These are phyloP conservation scores for Camelus dromedarius DNA, from an alignment of 2,113 vertebrate genomes.

Conservation along the genomic window DNA sequence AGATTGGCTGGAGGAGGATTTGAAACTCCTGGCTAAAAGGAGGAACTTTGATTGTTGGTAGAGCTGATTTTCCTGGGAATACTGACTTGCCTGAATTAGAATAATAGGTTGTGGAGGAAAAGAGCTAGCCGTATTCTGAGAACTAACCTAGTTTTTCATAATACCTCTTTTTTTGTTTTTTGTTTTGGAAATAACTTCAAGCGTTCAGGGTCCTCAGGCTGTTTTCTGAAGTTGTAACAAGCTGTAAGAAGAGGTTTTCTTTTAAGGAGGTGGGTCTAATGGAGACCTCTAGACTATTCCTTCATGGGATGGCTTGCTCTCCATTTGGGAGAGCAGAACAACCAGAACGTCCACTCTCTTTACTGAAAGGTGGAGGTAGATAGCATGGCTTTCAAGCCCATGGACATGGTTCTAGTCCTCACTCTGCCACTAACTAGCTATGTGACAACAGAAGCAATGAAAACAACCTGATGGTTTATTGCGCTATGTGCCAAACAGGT, in stretches of 20 bases:
- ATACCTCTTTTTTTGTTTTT: background rate
- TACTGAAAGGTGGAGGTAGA: background rate
- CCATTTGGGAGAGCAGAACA: background rate
- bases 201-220: constrained; percentile 57
- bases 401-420: background rate
- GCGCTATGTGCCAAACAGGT: background rate
- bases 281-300: too few species aligned
- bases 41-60: background rate
- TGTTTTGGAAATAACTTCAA: constrained; percentile 47
- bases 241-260: constrained; percentile 28
- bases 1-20: background rate
- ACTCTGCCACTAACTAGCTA: background rate
- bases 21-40: constrained; percentile 15
- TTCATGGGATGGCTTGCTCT: background rate
- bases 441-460: background rate
- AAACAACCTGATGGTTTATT: background rate
- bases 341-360: background rate
- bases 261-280: background rate
- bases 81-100: background rate
- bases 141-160: background rate
- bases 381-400: background rate
- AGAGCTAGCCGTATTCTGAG: background rate
- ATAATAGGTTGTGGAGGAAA: background rate
- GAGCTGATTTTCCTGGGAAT: background rate
- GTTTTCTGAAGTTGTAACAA: constrained; percentile 69